Base-by-base conservation (phyloP, 1,140 invertebrate genomes). In the Saxidomus purpurata region DNA sequence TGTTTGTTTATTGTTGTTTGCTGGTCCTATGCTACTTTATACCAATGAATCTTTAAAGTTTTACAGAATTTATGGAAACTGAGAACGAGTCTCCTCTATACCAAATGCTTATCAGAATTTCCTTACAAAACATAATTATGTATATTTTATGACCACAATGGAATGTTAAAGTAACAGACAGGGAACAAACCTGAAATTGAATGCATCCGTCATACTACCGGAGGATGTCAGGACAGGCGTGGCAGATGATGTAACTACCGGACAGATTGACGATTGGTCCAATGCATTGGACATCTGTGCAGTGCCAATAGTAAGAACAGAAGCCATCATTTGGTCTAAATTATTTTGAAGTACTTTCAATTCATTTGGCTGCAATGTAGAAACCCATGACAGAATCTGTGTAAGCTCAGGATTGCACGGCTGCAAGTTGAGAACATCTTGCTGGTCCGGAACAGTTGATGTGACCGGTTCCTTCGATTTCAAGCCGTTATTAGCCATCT, bases 161-260 rank as follows among this genome's bases (percentile, higher is more conserved):
- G n/a, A n/a, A n/a, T n/a, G n/a, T n/a, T n/a, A n/a, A n/a, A n/a
- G n/a, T n/a, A n/a, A n/a, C n/a, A n/a, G n/a, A n/a, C n/a, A n/a
- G n/a, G n/a, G n/a, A 15, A 6, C 34, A 38, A 34, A 79, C 76
- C 76, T 79, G 76, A 79, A 79, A 52, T 79, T 79, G 47, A 79
- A 79, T 52, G 76, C 76, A 52, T 79, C 76, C 22, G 19, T 25
- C 25, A 79, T 55, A 25, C 71, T 76, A 36, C 76, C 76, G 13
- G 76, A 52, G n/a, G 47, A 79, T 4, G 49, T 79, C 25, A 79
- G 28, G 25, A 6, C 17, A 0, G 76, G 76, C 13, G 76, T 79
- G 34, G 9, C 15, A 19, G 34, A 28, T 38, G 67, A 19, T 6
- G n/a, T 67, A 15, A 71, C 67, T 1, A 28, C 59, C 8, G n/a